Conservation (phyloP, 2,888 invertebrate genomes). For the Ochropacha duplaris region DNA sequence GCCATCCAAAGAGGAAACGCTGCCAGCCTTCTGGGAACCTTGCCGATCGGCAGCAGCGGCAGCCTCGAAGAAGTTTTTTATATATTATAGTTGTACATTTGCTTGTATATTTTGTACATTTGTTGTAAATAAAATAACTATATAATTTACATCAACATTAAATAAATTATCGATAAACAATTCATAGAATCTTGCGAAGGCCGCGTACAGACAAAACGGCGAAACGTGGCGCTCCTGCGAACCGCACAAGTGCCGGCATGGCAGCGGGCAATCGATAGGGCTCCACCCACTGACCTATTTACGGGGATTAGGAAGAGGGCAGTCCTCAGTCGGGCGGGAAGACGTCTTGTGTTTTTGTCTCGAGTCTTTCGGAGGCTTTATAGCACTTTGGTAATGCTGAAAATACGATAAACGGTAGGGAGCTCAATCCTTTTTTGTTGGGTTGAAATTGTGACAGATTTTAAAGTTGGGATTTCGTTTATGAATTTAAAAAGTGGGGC, state of each 20-base stretch:
- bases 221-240: conserved; percentile 48
- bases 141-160: conserved; percentile 1
- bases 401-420: conserved; percentile 6
- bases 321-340: conserved; percentile 12
- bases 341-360: conserved; percentile 38
- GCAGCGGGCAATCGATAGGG: conserved; percentile 68
- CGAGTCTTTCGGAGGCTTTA: conserved; percentile 32
- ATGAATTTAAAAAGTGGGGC: not conserved
- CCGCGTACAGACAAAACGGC: conserved; percentile 19
- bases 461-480: not conserved
- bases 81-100: too few relatives aligned
- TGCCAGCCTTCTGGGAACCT: too few relatives aligned
- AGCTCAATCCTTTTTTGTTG: not conserved
- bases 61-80: too few relatives aligned
- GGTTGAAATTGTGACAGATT: not conserved
- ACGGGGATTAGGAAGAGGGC: conserved; percentile 54
- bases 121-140: too few relatives aligned
- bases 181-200: conserved; percentile 36
- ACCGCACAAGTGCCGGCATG: conserved; percentile 57
- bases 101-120: too few relatives aligned
- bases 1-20: too few relatives aligned
- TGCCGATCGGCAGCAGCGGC: too few relatives aligned
- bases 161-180: conserved; percentile 31
- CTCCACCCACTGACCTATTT: conserved; percentile 76
- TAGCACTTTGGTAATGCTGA: not conserved